These are phyloP conservation scores for Centruroides vittatus DNA, from an alignment of 1,140 invertebrate genomes.

Conservation along the genomic window DNA sequence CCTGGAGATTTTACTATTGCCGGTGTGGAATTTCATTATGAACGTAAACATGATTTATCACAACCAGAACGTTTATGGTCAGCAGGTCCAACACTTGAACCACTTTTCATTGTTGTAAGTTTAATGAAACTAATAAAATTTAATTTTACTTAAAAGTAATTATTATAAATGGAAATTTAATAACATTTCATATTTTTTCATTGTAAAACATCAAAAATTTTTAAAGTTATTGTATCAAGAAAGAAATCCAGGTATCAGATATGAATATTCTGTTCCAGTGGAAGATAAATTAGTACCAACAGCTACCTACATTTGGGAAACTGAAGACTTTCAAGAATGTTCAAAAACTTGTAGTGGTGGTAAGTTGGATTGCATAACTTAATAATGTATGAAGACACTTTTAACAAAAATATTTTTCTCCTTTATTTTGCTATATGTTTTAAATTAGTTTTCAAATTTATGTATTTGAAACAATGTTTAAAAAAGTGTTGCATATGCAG, in stretches of 20 bases:
- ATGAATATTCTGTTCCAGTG: constrained; percentile 79
- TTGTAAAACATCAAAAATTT: too few species aligned
- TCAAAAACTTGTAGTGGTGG: constrained; percentile 69
- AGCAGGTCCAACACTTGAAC: constrained; percentile 71
- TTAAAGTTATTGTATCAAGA: constrained; percentile 68
- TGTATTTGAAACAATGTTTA: too few species aligned
- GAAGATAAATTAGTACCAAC: constrained; percentile 41
- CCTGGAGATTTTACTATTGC: constrained; percentile 61
- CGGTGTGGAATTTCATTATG: constrained; percentile 70
- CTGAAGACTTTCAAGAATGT: constrained; percentile 63
- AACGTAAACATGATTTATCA: constrained; percentile 45
- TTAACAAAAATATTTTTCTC: too few species aligned
- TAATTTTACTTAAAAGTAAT: too few species aligned
- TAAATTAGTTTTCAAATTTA: too few species aligned
- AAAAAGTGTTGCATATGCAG: too few species aligned
- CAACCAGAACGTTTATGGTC: constrained; percentile 66
- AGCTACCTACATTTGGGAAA: constrained; percentile 58
- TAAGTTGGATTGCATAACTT: neutral
- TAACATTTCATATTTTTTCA: too few species aligned
- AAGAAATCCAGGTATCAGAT: constrained; percentile 65
- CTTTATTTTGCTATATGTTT: too few species aligned
- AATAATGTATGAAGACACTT: too few species aligned
- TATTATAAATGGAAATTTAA: too few species aligned
- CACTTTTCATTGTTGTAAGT: constrained; percentile 67
- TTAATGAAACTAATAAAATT: too few species aligned